A percentile compares a stretch with the other conserved stretches of the same genome.
Evolutionary conservation across 2,113 vertebrate genomes (phyloP).

Genomic region (Mugil cephalus): DNA sequence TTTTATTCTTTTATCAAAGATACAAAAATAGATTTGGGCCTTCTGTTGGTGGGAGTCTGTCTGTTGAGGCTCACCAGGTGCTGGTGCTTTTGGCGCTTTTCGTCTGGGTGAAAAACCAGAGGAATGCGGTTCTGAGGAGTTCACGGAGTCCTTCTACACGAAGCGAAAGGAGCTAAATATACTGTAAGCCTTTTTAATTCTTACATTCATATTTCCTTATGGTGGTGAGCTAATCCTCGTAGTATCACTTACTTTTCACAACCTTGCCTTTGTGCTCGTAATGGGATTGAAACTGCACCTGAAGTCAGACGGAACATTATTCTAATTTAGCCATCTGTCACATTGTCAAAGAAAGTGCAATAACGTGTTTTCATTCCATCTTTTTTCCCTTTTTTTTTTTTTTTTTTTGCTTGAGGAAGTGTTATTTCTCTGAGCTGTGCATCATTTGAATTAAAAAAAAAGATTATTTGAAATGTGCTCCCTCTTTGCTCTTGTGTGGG

Average conservation of each 20-base stretch:
- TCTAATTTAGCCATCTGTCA: slow-evolving; percentile 25
- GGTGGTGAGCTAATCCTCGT: slow-evolving; percentile 24
- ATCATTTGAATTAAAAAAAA: slow-evolving; percentile 19
- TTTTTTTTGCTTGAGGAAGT: slow-evolving; percentile 6
- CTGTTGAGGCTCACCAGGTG: slow-evolving; percentile 24
- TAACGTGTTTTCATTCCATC: slow-evolving; percentile 47
- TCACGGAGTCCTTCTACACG: not conserved
- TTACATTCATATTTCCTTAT: not conserved
- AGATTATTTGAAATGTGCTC: not conserved
- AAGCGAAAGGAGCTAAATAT: slow-evolving; percentile 25
- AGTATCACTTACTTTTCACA: slow-evolving; percentile 33
- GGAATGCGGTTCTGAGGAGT: not conserved
- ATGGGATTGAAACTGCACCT: slow-evolving; percentile 62
- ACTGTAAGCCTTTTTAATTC: slow-evolving; percentile 15
- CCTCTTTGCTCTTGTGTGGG: slow-evolving; percentile 37
- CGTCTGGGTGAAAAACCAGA: slow-evolving; percentile 18
- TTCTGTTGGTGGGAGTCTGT: slow-evolving; percentile 16
- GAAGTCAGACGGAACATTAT: slow-evolving; percentile 29
- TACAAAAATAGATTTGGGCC: slow-evolving; percentile 64
- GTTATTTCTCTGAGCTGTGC: not conserved
- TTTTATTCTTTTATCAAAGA: slow-evolving; percentile 56
- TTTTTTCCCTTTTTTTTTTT: not conserved
- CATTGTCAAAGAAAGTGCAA: slow-evolving; percentile 11
- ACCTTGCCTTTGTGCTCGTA: slow-evolving; percentile 25
- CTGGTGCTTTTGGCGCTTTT: slow-evolving; percentile 17